These are phyloP conservation scores for Heliconius melpomene DNA, from an alignment of 1,140 invertebrate species.

Conservation along the genomic window DNA sequence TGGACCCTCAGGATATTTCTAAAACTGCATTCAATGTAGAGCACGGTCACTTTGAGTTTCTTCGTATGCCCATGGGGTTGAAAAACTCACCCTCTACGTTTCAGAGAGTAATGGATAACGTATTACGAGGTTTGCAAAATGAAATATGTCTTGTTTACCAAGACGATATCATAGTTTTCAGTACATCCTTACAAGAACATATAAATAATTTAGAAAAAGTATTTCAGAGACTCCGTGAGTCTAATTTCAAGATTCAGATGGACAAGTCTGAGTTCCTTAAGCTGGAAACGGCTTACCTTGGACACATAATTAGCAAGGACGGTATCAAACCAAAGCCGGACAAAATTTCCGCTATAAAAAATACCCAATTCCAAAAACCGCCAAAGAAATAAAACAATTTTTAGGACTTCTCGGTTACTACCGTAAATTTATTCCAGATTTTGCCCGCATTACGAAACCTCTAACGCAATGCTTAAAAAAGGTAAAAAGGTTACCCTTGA, in stretches of 20 bases:
- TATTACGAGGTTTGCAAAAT: no score
- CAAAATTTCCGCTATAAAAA: background rate
- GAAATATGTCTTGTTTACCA: conserved; percentile 5
- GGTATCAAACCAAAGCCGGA: background rate
- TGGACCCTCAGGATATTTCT: no score
- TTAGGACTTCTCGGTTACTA: background rate
- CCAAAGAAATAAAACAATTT: background rate
- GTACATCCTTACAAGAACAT: background rate
- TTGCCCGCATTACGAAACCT: conserved; percentile 19
- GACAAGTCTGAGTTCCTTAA: background rate
- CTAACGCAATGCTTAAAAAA: conserved; percentile 26
- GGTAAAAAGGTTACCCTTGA: conserved; percentile 1
- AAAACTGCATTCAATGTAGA: no score
- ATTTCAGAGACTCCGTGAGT: background rate
- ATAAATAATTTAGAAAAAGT: background rate
- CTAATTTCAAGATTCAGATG: background rate
- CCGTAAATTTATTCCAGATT: conserved; percentile 24
- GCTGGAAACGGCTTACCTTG: background rate
- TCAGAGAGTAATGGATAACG: no score
- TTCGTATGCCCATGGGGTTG: no score
- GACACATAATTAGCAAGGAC: background rate
- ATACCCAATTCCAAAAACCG: background rate
- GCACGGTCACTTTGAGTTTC: no score
- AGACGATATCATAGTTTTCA: conserved; percentile 6
- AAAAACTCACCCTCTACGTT: no score